Conservation (phyloP, 2,888 invertebrate genomes). For the Hedya salicella region DNA sequence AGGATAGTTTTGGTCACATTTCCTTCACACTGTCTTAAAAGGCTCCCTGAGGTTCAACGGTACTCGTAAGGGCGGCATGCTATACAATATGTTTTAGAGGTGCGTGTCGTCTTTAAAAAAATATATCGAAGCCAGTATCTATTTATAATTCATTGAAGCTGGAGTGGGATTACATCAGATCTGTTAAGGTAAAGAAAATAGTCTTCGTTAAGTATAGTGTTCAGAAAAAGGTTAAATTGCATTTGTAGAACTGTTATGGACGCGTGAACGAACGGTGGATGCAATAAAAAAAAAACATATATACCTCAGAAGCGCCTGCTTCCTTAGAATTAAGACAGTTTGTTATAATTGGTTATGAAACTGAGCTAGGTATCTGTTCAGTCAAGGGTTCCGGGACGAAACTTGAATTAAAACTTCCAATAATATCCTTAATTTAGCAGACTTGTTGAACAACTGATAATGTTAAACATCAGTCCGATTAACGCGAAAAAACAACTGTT, state of each 20-base stretch:
- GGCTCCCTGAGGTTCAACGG: conserved; percentile 48
- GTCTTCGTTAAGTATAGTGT: conserved; percentile 66
- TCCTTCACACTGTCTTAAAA: neutral
- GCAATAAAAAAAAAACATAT: conserved; percentile 64
- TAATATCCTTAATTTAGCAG: neutral
- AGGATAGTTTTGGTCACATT: too few species aligned
- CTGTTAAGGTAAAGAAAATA: conserved; percentile 71
- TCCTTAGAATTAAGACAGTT: conserved; percentile 69
- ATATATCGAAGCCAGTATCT: conserved; percentile 73
- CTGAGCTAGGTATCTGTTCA: conserved; percentile 11
- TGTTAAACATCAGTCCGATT: too few species aligned
- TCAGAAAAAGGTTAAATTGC: conserved; percentile 62
- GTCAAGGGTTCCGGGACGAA: conserved; percentile 9
- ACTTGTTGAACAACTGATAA: too few species aligned
- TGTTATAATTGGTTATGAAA: conserved; percentile 60
- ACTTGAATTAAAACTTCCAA: neutral
- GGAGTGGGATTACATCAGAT: conserved; percentile 76
- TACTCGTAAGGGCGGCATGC: conserved; percentile 74
- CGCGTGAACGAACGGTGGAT: conserved; percentile 60
- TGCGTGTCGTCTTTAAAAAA: conserved; percentile 74
- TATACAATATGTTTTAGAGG: conserved; percentile 84
- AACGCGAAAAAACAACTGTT: too few species aligned
- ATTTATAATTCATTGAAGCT: conserved; percentile 58
- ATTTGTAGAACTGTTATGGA: conserved; percentile 57
- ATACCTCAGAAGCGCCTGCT: conserved; percentile 80